Evolutionary conservation across 2,888 invertebrate species (phyloP).

Genomic region (Galerucella nymphaeae): DNA sequence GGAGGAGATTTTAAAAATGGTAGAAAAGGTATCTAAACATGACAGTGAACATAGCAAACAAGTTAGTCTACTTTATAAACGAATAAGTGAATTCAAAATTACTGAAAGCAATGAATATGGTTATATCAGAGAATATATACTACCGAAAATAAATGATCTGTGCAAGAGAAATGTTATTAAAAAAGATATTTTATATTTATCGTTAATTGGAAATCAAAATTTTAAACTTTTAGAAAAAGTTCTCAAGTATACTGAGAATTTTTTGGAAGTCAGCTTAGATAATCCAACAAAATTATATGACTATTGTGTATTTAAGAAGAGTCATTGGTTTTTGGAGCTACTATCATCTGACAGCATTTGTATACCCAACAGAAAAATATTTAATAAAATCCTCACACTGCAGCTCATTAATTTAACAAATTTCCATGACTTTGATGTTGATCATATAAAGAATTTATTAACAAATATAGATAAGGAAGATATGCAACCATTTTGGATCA

Average conservation of each 20-base stretch:
- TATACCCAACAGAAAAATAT: conserved; percentile 47
- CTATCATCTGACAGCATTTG: conserved; percentile 46
- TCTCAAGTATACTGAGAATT: conserved; percentile 51
- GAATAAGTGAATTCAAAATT: conserved; percentile 34
- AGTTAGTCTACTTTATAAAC: conserved; percentile 36
- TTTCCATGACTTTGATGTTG: conserved; percentile 44
- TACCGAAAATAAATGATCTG: conserved; percentile 52
- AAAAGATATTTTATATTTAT: conserved; percentile 55
- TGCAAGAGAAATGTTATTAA: conserved; percentile 49
- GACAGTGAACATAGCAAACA: conserved; percentile 28
- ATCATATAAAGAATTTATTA: conserved; percentile 44
- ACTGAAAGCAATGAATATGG: conserved; percentile 41
- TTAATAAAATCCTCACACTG: conserved; percentile 51
- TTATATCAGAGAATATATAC: conserved; percentile 46
- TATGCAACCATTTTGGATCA: conserved; percentile 55
- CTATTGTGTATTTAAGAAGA: conserved; percentile 56
- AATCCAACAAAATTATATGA: conserved; percentile 57
- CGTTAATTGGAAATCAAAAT: conserved; percentile 53
- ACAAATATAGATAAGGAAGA: conserved; percentile 38
- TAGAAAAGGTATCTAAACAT: conserved; percentile 33
- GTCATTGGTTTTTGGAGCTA: conserved; percentile 60
- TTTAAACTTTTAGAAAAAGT: conserved; percentile 49
- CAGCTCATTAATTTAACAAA: conserved; percentile 55
- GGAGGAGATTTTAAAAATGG: conserved; percentile 40
- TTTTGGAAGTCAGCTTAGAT: conserved; percentile 51